A percentile compares a stretch with the other conserved stretches of the same genome.
Evolutionary conservation across 2,888 invertebrate species (phyloP).

Genomic region (Limnephilus rhombicus): DNA sequence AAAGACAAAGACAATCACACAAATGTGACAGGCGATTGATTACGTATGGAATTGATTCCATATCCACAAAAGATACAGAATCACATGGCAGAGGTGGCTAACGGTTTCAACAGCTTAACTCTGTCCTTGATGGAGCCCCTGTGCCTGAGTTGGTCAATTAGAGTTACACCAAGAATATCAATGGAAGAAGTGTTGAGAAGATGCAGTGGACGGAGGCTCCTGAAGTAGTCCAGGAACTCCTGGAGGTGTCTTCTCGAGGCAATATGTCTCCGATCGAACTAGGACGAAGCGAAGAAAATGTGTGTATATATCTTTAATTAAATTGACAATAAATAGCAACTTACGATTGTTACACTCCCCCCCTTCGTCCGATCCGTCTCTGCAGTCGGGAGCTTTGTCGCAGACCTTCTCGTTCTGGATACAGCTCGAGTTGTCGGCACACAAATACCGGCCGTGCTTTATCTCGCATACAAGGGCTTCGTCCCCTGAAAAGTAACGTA

Average conservation of each 20-base stretch:
- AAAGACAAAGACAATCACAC: no score
- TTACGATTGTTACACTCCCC: slow-evolving; percentile 71
- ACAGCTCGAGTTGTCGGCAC: slow-evolving; percentile 75
- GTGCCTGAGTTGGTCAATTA: no score
- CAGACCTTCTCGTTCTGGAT: slow-evolving; percentile 78
- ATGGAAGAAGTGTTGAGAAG: no score
- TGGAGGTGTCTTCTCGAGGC: not conserved
- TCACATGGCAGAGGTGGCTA: no score
- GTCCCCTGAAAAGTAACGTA: slow-evolving; percentile 30
- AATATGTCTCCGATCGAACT: not conserved
- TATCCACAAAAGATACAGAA: no score
- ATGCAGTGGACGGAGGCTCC: no score
- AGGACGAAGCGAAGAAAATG: not conserved
- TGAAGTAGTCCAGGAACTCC: not conserved
- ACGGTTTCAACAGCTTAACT: no score
- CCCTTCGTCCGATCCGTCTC: slow-evolving; percentile 79
- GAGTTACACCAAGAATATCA: no score
- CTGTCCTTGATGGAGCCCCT: no score
- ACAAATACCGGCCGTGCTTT: slow-evolving; percentile 65
- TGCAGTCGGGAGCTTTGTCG: slow-evolving; percentile 79
- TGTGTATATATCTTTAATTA: not conserved
- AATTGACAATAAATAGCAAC: not conserved
- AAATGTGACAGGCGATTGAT: no score
- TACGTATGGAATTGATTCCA: no score
- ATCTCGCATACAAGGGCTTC: slow-evolving; percentile 28